Evolutionary conservation across 1,140 invertebrate genomes (phyloP).

Genomic region (Drosophila fuyamai): DNA sequence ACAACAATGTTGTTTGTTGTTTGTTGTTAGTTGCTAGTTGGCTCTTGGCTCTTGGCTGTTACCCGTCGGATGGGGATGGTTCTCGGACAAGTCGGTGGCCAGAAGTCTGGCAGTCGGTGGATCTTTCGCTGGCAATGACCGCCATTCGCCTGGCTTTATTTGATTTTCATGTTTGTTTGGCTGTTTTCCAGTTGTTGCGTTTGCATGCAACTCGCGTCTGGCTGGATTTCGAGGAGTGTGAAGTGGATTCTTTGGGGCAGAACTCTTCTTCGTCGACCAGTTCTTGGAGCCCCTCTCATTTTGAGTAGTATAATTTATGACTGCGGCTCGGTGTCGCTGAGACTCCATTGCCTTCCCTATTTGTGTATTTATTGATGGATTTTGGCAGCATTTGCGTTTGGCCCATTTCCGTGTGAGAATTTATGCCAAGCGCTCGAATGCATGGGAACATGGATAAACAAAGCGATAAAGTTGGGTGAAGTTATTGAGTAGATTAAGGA

Average conservation of each 20-base stretch:
- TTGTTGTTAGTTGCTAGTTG: constrained; percentile 18
- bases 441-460: constrained; percentile 35
- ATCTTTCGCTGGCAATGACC: constrained; percentile 76
- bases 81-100: constrained; percentile 17
- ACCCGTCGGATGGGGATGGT: constrained; percentile 12
- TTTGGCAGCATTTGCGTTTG: constrained; percentile 49
- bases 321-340: constrained; percentile 35
- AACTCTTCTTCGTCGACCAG: constrained; percentile 44
- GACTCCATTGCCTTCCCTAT: constrained; percentile 6
- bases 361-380: constrained; percentile 55
- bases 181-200: constrained; percentile 40
- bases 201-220: constrained; percentile 57
- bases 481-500: constrained; percentile 4
- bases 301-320: constrained; percentile 75
- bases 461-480: constrained; percentile 34
- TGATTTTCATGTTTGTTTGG: constrained; percentile 73
- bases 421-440: constrained; percentile 12
- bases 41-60: constrained; percentile 23
- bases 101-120: constrained; percentile 32
- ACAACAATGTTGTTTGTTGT: constrained; percentile 33
- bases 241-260: constrained; percentile 31
- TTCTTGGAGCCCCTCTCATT: constrained; percentile 17
- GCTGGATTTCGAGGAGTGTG: constrained; percentile 33
- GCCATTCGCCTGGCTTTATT: constrained; percentile 65
- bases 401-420: constrained; percentile 50